Evolutionary conservation across 2,797 vertebrate species (phyloP).

Genomic region (Varecia variegata): DNA sequence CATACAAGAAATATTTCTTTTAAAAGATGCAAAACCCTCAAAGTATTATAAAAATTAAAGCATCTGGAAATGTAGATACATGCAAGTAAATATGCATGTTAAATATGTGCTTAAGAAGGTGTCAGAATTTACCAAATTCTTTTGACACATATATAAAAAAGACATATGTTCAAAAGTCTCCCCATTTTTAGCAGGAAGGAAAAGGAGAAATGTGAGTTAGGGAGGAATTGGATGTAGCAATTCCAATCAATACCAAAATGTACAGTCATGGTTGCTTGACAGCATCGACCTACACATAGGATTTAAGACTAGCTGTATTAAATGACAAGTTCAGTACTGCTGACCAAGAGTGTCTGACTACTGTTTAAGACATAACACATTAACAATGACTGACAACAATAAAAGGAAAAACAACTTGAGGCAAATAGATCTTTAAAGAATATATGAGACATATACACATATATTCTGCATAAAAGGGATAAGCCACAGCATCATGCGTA

Average conservation of each 20-base stretch:
- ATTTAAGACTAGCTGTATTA: conserved; percentile 84
- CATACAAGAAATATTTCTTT: conserved; percentile 63
- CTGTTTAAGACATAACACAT: conserved; percentile 83
- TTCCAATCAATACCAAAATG: conserved; percentile 89
- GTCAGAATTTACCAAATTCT: conserved; percentile 80
- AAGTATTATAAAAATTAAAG: conserved; percentile 65
- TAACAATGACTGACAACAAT: conserved; percentile 77
- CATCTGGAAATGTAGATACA: conserved; percentile 73
- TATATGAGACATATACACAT: conserved; percentile 54
- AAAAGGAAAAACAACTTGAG: conserved; percentile 68
- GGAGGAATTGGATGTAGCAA: conserved; percentile 85
- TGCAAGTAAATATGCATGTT: conserved; percentile 71
- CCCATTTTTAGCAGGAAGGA: conserved; percentile 81
- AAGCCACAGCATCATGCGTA: conserved; percentile 85
- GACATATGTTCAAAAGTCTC: conserved; percentile 79
- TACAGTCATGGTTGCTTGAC: conserved; percentile 89
- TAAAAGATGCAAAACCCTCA: conserved; percentile 59
- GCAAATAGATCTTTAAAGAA: conserved; percentile 65
- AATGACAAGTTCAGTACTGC: conserved; percentile 86
- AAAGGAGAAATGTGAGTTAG: conserved; percentile 82
- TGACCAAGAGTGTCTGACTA: conserved; percentile 80
- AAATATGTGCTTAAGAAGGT: conserved; percentile 64
- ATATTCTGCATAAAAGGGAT: conserved; percentile 85
- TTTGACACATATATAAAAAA: conserved; percentile 77
- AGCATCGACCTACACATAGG: conserved; percentile 85